Evolutionary conservation across 2,888 invertebrate genomes (phyloP).

Genomic region (Coremacera marginata): DNA sequence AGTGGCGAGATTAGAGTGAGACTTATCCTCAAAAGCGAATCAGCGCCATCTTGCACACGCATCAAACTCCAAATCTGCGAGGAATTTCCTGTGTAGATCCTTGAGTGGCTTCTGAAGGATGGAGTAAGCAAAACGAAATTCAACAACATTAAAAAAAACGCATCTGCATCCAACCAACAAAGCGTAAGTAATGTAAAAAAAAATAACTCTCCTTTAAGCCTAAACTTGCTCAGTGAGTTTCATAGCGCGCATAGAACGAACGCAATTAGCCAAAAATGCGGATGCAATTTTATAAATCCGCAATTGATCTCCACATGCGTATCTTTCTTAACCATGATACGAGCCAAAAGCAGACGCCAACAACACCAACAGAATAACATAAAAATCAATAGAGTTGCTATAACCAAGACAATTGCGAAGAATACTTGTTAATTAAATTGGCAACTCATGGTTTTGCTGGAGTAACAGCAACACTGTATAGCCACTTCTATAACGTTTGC

Average conservation of each 20-base stretch:
- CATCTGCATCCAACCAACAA: not conserved
- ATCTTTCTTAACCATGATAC: not conserved
- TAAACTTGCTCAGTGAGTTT: not conserved
- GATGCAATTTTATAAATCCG: conserved; percentile 20
- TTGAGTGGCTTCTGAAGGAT: not conserved
- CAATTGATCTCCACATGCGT: conserved; percentile 19
- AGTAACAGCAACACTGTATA: not conserved
- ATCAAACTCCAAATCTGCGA: conserved; percentile 2
- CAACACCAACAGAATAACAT: not conserved
- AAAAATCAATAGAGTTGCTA: conserved; percentile 18
- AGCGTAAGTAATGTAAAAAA: not conserved
- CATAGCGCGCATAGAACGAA: not conserved
- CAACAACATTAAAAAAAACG: not conserved
- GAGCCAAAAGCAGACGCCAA: not conserved
- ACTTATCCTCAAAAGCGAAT: not conserved
- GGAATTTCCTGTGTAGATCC: conserved; percentile 1
- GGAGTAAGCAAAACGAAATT: not conserved
- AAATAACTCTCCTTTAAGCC: not conserved
- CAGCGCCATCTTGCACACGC: too few relatives aligned
- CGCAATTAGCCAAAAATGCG: conserved; percentile 37
- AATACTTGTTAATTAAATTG: conserved; percentile 34
- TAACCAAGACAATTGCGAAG: not conserved
- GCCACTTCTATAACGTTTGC: not conserved
- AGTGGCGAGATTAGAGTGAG: not conserved
- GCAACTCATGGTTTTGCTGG: conserved; percentile 4